Conservation (phyloP, 2,113 vertebrate species). For the Diphyllodes magnificus region DNA sequence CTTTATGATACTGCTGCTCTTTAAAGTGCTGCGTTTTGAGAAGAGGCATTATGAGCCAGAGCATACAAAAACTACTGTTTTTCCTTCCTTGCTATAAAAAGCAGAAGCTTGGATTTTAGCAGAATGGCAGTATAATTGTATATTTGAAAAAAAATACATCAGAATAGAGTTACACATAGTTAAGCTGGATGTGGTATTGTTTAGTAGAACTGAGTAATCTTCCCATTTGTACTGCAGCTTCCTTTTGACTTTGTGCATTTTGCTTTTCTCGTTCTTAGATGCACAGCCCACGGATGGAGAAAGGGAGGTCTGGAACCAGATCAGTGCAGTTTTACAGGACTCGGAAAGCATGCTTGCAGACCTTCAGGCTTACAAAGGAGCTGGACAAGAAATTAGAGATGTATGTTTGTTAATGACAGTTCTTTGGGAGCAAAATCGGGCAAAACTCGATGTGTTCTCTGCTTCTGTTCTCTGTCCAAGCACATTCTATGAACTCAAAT, state of each 20-base stretch:
- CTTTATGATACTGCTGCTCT: slow-evolving; percentile 8
- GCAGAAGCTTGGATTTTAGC: not conserved
- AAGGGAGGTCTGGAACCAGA: slow-evolving; percentile 94
- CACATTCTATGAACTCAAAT: not conserved
- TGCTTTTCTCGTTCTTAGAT: slow-evolving; percentile 74
- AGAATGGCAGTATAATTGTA: not conserved
- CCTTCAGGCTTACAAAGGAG: slow-evolving; percentile 96
- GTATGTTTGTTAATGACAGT: slow-evolving; percentile 70
- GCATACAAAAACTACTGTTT: not conserved
- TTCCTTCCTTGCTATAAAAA: not conserved
- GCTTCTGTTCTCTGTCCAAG: not conserved
- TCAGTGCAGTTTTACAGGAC: slow-evolving; percentile 93
- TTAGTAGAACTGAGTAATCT: not conserved
- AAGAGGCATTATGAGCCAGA: slow-evolving; percentile 9
- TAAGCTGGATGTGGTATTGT: not conserved
- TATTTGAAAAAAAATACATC: not conserved
- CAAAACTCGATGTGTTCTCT: not conserved
- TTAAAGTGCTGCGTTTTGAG: not conserved
- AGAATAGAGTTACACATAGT: not conserved
- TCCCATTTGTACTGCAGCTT: not conserved
- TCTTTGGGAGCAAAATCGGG: not conserved
- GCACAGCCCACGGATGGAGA: slow-evolving; percentile 96
- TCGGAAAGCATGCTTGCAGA: slow-evolving; percentile 92
- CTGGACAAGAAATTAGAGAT: slow-evolving; percentile 96
- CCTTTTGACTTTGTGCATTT: not conserved